Conservation (phyloP, 2,888 invertebrate species). For the Cacoxenus indagator region DNA sequence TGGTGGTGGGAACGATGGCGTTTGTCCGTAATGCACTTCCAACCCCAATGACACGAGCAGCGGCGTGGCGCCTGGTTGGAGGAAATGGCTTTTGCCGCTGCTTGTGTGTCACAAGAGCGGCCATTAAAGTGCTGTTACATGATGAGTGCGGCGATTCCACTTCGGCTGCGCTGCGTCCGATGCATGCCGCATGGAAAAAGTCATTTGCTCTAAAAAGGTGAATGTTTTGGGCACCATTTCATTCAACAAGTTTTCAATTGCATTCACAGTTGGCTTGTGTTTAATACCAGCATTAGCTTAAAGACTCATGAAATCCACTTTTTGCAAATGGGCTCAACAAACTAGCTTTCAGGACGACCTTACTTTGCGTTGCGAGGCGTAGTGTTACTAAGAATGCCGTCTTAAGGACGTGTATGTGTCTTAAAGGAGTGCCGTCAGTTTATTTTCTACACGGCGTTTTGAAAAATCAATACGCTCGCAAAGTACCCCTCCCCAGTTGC, state of each 20-base stretch:
- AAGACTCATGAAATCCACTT: too few species aligned
- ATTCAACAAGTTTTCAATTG: constrained; percentile 8
- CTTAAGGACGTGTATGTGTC: background rate
- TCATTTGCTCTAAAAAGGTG: background rate
- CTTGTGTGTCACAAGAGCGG: constrained; percentile 41
- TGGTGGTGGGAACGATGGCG: too few species aligned
- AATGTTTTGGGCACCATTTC: too few species aligned
- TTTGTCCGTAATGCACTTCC: too few species aligned
- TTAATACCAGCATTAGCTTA: too few species aligned
- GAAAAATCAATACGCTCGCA: constrained; percentile 38
- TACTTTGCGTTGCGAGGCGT: too few species aligned
- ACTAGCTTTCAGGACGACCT: too few species aligned
- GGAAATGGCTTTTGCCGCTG: background rate
- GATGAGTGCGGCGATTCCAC: background rate
- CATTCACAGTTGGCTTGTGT: too few species aligned
- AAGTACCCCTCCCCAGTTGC: background rate
- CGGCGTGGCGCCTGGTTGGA: background rate
- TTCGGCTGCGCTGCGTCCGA: background rate
- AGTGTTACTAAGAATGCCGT: too few species aligned
- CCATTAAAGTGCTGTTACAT: constrained; percentile 53
- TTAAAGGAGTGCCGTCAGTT: constrained; percentile 1
- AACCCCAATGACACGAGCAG: too few species aligned
- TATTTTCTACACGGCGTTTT: constrained; percentile 12
- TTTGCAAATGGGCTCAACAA: too few species aligned
- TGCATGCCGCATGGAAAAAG: background rate